These are phyloP conservation scores for Euwallacea fornicatus DNA, from an alignment of 1,140 invertebrate genomes.

Conservation along the genomic window DNA sequence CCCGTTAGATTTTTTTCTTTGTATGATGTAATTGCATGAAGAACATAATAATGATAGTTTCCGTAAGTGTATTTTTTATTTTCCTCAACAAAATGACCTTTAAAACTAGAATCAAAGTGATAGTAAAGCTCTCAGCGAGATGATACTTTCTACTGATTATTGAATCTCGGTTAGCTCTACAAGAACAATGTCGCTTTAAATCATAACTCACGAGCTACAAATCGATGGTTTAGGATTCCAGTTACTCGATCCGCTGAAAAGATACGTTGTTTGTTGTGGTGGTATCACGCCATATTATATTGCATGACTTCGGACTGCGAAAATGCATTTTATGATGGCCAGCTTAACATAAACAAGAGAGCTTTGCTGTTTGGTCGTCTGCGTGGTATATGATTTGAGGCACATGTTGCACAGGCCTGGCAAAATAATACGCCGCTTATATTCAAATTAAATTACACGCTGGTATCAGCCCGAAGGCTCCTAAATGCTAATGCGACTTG, in stretches of 20 bases:
- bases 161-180: background rate
- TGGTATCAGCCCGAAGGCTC: background rate
- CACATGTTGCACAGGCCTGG: conserved; percentile 45
- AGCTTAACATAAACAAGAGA: conserved; percentile 47
- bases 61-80: too few relatives aligned
- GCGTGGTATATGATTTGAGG: conserved; percentile 50
- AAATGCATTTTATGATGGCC: conserved; percentile 46
- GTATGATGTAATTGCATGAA: too few relatives aligned
- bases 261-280: conserved; percentile 34
- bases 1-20: too few relatives aligned
- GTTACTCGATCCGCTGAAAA: conserved; percentile 35
- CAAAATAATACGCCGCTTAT: conserved; percentile 45
- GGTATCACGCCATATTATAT: conserved; percentile 46
- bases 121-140: too few relatives aligned
- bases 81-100: too few relatives aligned
- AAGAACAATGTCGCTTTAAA: conserved; percentile 5
- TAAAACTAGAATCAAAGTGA: too few relatives aligned
- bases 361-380: conserved; percentile 44
- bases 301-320: conserved; percentile 45
- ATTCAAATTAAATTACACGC: conserved; percentile 48
- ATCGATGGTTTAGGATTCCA: conserved; percentile 24
- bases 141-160: too few relatives aligned
- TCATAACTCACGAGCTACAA: conserved; percentile 20
- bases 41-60: too few relatives aligned
- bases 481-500: background rate